These are phyloP conservation scores for Macrotis lagotis DNA, from an alignment of 2,113 vertebrate genomes.

Conservation along the genomic window DNA sequence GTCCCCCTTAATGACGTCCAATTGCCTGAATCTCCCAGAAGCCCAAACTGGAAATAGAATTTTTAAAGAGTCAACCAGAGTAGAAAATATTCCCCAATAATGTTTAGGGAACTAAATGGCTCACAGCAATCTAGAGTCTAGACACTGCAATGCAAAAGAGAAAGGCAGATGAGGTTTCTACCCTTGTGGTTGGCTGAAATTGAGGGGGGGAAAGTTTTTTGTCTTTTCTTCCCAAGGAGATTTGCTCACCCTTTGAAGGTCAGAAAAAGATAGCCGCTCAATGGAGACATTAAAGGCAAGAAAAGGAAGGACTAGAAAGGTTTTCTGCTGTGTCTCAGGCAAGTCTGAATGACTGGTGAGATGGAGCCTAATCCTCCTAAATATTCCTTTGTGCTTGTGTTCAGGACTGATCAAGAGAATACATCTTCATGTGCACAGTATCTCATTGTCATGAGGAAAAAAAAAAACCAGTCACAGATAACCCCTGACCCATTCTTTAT, in stretches of 20 bases:
- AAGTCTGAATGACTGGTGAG: conserved; percentile 15
- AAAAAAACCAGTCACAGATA: conserved; percentile 16
- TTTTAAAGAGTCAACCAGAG: conserved; percentile 62
- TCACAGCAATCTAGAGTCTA: neutral
- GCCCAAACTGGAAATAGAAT: conserved; percentile 53
- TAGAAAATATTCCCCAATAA: conserved; percentile 45
- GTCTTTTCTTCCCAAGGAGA: neutral
- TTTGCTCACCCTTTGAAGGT: conserved; percentile 17
- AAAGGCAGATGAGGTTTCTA: neutral
- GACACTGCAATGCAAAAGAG: neutral
- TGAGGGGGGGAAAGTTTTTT: neutral
- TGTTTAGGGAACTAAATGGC: neutral
- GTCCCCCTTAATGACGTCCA: conserved; percentile 42
- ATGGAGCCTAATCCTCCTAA: conserved; percentile 55
- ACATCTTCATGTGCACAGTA: neutral
- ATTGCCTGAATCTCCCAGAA: conserved; percentile 61
- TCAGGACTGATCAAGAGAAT: conserved; percentile 34
- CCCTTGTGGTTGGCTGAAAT: neutral
- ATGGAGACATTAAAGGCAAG: conserved; percentile 27
- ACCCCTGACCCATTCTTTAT: neutral
- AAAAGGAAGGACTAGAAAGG: neutral
- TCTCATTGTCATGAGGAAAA: neutral
- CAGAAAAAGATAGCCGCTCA: conserved; percentile 8
- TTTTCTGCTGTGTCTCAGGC: neutral
- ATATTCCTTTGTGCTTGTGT: conserved; percentile 68